These are phyloP conservation scores for Neopipo cinnamomea DNA, from an alignment of 2,113 vertebrate species.

Conservation along the genomic window DNA sequence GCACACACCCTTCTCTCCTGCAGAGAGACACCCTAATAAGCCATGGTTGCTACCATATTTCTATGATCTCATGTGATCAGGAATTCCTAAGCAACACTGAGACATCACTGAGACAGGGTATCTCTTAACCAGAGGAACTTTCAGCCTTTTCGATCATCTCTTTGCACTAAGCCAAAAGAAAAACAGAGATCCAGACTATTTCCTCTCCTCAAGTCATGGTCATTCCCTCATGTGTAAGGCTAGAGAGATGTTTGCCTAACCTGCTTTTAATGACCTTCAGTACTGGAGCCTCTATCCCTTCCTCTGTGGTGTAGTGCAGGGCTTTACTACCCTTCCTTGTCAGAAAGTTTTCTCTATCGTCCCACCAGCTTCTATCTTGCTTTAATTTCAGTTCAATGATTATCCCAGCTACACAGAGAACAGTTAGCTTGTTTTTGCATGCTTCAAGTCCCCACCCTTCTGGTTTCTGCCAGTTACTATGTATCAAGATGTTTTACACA, in stretches of 20 bases:
- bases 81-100: background rate
- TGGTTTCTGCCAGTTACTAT: background rate
- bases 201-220: background rate
- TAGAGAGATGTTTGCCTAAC: background rate
- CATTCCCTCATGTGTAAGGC: background rate
- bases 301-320: background rate
- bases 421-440: background rate
- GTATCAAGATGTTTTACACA: background rate
- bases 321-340: background rate
- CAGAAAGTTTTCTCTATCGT: background rate
- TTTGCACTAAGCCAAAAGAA: background rate
- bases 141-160: background rate
- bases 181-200: background rate
- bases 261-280: background rate
- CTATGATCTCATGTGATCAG: fast-evolving
- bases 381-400: background rate
- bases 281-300: background rate
- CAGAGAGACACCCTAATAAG: background rate
- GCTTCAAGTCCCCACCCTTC: background rate
- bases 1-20: fast-evolving
- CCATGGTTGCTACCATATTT: background rate
- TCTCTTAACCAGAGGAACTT: background rate
- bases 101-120: background rate
- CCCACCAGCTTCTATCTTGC: background rate
- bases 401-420: background rate